Evolutionary conservation across 1,140 invertebrate genomes (phyloP), one percentile per base, ranked within the genome.

Genomic region (Cydia fagiglandana): DNA sequence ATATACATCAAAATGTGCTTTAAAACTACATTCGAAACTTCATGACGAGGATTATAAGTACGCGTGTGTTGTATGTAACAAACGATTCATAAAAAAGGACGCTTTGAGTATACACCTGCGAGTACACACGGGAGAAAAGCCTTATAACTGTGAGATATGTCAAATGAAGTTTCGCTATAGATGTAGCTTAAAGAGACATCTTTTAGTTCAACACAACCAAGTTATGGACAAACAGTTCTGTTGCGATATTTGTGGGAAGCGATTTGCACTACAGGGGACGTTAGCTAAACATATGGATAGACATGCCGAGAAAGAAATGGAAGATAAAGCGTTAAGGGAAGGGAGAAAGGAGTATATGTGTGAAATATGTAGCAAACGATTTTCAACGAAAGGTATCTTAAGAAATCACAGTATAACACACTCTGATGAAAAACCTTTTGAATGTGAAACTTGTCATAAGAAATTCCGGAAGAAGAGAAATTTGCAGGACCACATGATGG

Each of bases 211-310:
- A 61, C 56, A 61, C 56, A 61, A 61, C 20, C 56, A 24, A 4
- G 56, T 24, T n/a, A 61, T 61, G 56, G 56, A 61, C 17, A 61
- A 24, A 61, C 17, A 61, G 20, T 61, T 61, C n/a, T 61, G 17
- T 61, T 61, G 56, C 6, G 34, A 64, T 20, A 66, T 30, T 34
- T 5, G 13, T n/a, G 47, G 24, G 17, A 76, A 17, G 88, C 56
- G 56, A 4, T 61, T 61, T 24, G 56, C 56, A 4, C 56, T 61
- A 61, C 56, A 24, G 10, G 56, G 56, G 7, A 61, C 56, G 24
- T 24, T 61, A 24, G 20, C 20, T 61, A 61, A 61, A 9, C 56
- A 61, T 24, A 24, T 61, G 20, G 20, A 61, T 61, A 61, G n/a
- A 61, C 56, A 61, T 24, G 56, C 56, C n/a, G 56, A 61, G 20